These are phyloP conservation scores for Standfussiana lucernea DNA, from an alignment of 2,888 invertebrate genomes.

Conservation along the genomic window DNA sequence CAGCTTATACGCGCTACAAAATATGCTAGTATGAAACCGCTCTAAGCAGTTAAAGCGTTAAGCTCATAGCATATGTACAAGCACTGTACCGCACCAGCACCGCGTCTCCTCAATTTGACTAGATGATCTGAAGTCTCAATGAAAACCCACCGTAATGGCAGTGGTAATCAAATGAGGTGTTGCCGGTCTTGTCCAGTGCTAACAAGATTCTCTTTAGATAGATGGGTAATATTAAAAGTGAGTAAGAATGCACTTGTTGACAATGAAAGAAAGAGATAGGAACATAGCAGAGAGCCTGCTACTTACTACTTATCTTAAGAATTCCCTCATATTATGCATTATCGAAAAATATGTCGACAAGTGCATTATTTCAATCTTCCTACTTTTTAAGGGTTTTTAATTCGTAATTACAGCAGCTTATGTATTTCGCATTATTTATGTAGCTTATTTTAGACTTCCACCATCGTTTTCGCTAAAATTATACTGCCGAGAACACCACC, in stretches of 20 bases:
- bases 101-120: background rate
- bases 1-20: background rate
- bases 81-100: background rate
- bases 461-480: background rate
- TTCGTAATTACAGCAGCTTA: background rate
- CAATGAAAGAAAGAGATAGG: background rate
- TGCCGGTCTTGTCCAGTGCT: background rate
- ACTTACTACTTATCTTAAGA: background rate
- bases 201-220: background rate
- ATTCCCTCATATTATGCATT: background rate
- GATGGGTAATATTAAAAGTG: background rate
- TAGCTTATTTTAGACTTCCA: no score
- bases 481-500: background rate
- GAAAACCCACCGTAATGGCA: background rate
- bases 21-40: background rate
- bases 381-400: background rate
- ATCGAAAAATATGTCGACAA: background rate
- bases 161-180: background rate
- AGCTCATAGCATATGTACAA: background rate
- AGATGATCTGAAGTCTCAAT: background rate
- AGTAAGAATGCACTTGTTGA: background rate
- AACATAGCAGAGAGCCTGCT: no score
- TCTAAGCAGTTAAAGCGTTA: background rate
- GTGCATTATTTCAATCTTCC: background rate
- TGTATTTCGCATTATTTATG: no score